Evolutionary conservation across 2,888 invertebrate genomes (phyloP).

Genomic region (Meganola albula): DNA sequence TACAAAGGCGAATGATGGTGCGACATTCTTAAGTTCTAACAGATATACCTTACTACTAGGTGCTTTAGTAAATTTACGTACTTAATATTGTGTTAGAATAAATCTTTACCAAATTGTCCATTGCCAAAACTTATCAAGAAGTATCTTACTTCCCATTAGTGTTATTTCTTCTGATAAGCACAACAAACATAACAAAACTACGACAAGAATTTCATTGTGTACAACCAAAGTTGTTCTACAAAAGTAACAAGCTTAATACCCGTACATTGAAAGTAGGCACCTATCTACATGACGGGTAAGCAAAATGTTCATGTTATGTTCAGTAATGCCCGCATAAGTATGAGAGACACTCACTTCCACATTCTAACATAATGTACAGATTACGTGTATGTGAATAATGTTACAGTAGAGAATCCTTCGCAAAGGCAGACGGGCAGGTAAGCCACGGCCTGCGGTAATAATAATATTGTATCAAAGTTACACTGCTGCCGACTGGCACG

Average conservation of each 20-base stretch:
- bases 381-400: constrained; percentile 7
- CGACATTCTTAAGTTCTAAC: too few relatives aligned
- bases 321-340: constrained; percentile 27
- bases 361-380: constrained; percentile 14
- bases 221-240: constrained; percentile 19
- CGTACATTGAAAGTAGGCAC: constrained; percentile 23
- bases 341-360: constrained; percentile 18
- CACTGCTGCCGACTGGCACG: constrained; percentile 18
- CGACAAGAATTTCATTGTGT: constrained; percentile 13
- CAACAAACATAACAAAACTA: constrained; percentile 16
- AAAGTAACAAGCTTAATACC: constrained; percentile 24
- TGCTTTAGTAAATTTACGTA: too few relatives aligned
- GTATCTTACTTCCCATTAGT: too few relatives aligned
- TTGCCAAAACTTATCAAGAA: too few relatives aligned
- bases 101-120: too few relatives aligned
- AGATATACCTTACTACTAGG: too few relatives aligned
- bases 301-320: constrained; percentile 18
- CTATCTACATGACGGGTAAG: constrained; percentile 12
- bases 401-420: constrained; percentile 6
- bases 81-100: too few relatives aligned
- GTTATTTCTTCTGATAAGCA: too few relatives aligned
- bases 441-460: constrained; percentile 22
- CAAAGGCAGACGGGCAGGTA: constrained; percentile 21
- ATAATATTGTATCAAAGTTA: constrained; percentile 39
- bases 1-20: background rate